Percentiles rank a stretch among this genome's conserved stretches.
These are phyloP conservation scores for Ovis aries DNA, from an alignment of 2,113 vertebrate species.

Conservation along the genomic window ARS-UI_Ramb_v3.0 NC_056068.1:3894001-3894500, in stretches of 20 bases:
- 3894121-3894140: neutral
- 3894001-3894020: neutral
- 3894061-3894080: rapidly evolving
- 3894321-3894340: neutral
- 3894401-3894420: neutral
- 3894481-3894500: neutral
- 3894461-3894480: neutral
- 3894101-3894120: neutral
- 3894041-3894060: neutral
- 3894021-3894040: neutral
- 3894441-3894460: neutral
- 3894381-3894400: neutral
- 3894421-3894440: neutral
- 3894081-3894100: neutral
- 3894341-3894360: neutral
- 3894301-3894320: neutral
- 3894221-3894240: neutral
- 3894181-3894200: neutral
- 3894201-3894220: neutral
- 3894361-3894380: neutral
- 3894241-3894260: neutral
- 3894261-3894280: neutral
- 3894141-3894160: neutral
- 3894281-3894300: neutral
- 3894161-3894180: neutral